A percentile compares a stretch with the other conserved stretches of the same genome.
Evolutionary conservation across 1,140 invertebrate genomes (phyloP).

Genomic region (Babylonia areolata): DNA sequence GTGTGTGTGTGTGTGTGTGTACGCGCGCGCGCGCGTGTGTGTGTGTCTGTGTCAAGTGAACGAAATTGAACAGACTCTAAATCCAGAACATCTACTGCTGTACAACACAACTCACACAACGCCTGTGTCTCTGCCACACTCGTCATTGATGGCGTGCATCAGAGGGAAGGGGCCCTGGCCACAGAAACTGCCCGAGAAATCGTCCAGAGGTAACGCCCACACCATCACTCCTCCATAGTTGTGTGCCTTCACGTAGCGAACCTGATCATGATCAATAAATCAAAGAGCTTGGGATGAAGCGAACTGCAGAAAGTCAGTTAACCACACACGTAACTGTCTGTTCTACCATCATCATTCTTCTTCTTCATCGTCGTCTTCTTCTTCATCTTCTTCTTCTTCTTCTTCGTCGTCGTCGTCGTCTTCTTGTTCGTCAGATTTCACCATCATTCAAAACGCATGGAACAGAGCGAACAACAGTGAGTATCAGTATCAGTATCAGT

Average conservation of each 20-base stretch:
- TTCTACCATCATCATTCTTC: too few relatives aligned
- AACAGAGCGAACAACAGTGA: too few relatives aligned
- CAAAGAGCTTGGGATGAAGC: too few relatives aligned
- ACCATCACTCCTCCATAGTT: conserved; percentile 96
- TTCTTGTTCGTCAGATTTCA: too few relatives aligned
- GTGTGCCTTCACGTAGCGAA: conserved; percentile 93
- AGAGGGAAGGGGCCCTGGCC: conserved; percentile 67
- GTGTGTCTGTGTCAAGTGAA: not conserved
- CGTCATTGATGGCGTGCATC: conserved; percentile 76
- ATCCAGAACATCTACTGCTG: not conserved
- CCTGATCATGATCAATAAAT: too few relatives aligned
- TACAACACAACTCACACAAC: not conserved
- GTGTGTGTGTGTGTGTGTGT: not conserved
- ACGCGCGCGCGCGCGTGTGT: not conserved
- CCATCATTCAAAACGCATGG: too few relatives aligned
- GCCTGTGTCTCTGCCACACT: conserved; percentile 26
- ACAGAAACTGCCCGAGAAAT: conserved; percentile 59
- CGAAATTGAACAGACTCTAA: not conserved
- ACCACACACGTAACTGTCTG: too few relatives aligned
- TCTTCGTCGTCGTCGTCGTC: too few relatives aligned
- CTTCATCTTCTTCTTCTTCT: too few relatives aligned
- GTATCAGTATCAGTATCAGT: too few relatives aligned
- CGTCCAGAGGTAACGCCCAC: conserved; percentile 95
- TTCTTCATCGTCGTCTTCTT: too few relatives aligned
- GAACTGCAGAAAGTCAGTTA: too few relatives aligned